phyloP scores from a whole-genome alignment of 2,113 vertebrate genomes.

The Labrus mixtus region DNA sequence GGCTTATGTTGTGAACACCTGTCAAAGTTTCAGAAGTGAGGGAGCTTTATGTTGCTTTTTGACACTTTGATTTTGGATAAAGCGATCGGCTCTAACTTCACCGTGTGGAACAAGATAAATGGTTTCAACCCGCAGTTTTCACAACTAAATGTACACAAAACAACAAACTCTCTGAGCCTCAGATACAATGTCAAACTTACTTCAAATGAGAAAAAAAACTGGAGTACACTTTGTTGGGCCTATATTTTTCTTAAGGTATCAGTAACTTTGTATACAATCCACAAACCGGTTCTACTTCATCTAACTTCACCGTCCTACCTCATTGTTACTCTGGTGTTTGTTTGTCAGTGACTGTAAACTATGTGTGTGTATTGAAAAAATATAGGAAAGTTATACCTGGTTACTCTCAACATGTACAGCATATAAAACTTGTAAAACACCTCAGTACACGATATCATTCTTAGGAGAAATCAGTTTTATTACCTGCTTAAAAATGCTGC shows the following conservation, averaged over 20 bases:
- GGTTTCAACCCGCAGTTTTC: slow-evolving; percentile 48
- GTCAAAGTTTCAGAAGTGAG: slow-evolving; percentile 50
- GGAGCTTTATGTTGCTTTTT: slow-evolving; percentile 49
- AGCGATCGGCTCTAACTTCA: slow-evolving; percentile 47
- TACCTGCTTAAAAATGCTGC: slow-evolving; percentile 80
- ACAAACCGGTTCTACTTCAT: slow-evolving; percentile 84
- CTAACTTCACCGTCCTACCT: slow-evolving; percentile 87
- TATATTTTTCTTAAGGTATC: slow-evolving; percentile 80
- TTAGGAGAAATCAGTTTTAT: slow-evolving; percentile 75
- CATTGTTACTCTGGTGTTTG: slow-evolving; percentile 86
- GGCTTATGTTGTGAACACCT: slow-evolving; percentile 57
- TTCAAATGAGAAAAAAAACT: slow-evolving; percentile 32
- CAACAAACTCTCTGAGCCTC: slow-evolving; percentile 60
- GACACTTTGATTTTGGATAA: slow-evolving; percentile 42
- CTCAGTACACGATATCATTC: slow-evolving; percentile 79
- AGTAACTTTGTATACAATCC: slow-evolving; percentile 81
- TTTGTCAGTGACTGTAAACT: slow-evolving; percentile 82
- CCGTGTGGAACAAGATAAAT: slow-evolving; percentile 58
- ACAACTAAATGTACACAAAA: slow-evolving; percentile 44
- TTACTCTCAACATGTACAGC: slow-evolving; percentile 80
- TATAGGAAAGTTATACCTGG: slow-evolving; percentile 76
- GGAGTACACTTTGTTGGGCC: slow-evolving; percentile 63
- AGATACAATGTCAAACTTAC: slow-evolving; percentile 65
- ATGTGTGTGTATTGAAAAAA: slow-evolving; percentile 77
- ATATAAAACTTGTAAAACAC: slow-evolving; percentile 79